These are phyloP conservation scores for Micrasema minimum DNA, from an alignment of 1,140 invertebrate species.

Conservation along the genomic window DNA sequence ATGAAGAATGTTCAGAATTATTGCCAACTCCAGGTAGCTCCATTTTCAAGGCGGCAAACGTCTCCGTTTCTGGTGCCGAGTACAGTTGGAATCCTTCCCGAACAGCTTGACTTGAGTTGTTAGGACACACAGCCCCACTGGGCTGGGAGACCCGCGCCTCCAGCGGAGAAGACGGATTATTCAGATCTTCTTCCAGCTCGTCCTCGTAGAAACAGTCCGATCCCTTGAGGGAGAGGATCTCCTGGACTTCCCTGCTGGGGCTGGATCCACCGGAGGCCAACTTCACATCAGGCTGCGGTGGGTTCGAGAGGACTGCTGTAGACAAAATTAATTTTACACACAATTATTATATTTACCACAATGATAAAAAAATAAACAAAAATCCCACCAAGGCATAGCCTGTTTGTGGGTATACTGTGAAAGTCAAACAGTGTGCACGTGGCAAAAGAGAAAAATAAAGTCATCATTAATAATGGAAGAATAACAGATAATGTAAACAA, in stretches of 20 bases:
- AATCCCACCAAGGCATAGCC: too few relatives aligned
- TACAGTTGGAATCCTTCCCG: conserved; percentile 46
- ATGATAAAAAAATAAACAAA: too few relatives aligned
- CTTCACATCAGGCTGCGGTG: conserved; percentile 59
- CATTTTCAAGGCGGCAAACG: conserved; percentile 37
- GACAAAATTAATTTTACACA: not conserved
- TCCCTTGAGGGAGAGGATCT: conserved; percentile 72
- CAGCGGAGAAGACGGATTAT: conserved; percentile 36
- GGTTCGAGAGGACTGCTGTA: conserved; percentile 44
- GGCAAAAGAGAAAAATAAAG: too few relatives aligned
- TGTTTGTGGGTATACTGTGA: too few relatives aligned
- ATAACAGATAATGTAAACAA: too few relatives aligned
- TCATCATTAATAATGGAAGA: too few relatives aligned
- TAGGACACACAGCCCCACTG: conserved; percentile 11
- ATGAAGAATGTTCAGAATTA: conserved; percentile 34
- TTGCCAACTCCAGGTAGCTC: conserved; percentile 32
- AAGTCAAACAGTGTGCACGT: too few relatives aligned
- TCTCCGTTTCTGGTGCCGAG: conserved; percentile 34
- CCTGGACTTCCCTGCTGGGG: conserved; percentile 86
- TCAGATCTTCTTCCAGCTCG: conserved; percentile 45
- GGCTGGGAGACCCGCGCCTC: conserved; percentile 28
- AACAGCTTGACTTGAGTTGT: conserved; percentile 37
- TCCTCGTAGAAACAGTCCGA: conserved; percentile 51
- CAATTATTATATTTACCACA: too few relatives aligned
- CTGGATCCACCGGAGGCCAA: conserved; percentile 79